Base-by-base conservation (phyloP, 2,888 invertebrate species). In the Ormia ochracea region DNA sequence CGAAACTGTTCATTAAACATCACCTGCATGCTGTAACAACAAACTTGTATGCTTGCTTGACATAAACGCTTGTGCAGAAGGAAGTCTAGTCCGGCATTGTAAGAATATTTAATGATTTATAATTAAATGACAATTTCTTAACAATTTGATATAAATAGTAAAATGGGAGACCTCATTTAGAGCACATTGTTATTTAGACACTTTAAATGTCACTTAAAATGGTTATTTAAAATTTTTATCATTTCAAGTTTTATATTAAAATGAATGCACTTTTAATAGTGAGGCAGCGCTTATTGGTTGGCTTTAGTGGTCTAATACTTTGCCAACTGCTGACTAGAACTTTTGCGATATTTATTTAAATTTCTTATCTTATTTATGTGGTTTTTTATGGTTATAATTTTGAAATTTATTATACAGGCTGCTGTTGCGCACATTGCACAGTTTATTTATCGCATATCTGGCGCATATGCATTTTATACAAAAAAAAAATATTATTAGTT, bases 41-140 rank as follows among this genome's bases (percentile, higher is more conserved):
- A 7, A 10, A 36, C 7, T 2, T n/a, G 2, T 17, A 17, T 12
- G 6, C 17, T 2, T 6, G 23, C 33, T 9, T 9, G 19, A 50
- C 41, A 17, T 26, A 12, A 63, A 17, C 17, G 10, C 26, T 26
- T 4, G 17, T 26, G 19, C 4, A 74, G 12, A 31, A 65, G 56
- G 56, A 74, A 65, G 65, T 74, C 48, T 31, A 36, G 36, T 2
- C 19, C 2, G n/a, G 4, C 45, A 48, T 14, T 54, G 36, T 26
- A 63, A n/a, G n/a, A n/a, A 41, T 26, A 41, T 3, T 14, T 59
- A 52, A 75, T 75, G 56, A 75, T 68, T 59, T 68, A 52, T 48
- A 75, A 68, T 52, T 75, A 75, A 68, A 75, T 54, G 52, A 68
- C 61, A 61, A 61, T 54, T 68, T 68, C 19, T 45, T 19, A 45